Evolutionary conservation across 37 sponge, comb jelly and placozoan species (phyloP), one percentile per base, ranked within the genome.

Genomic region (Sycon ciliatum): DNA sequence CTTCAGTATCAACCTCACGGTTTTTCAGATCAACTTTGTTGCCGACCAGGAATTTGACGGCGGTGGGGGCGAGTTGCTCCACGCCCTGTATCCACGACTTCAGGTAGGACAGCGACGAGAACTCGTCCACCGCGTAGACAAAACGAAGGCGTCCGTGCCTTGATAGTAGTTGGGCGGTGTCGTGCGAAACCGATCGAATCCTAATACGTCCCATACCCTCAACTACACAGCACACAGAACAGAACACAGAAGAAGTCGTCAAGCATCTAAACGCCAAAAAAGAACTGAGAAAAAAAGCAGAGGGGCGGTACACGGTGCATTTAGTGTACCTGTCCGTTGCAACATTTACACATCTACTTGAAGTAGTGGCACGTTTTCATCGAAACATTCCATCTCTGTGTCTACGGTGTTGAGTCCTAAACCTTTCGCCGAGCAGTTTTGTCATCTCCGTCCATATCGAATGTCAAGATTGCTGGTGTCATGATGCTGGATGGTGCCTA

Each of bases 81-180:
- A 84, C 57, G 68, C 85, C 91, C 58, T 83, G 82, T 32, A 85
- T 73, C 91, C 91, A 90, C 67, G 85, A 86, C 1, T 83, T 56
- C 33, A 90, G 82, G 73, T 85, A 90, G 72, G 85, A 86, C 1
- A 90, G 84, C 0, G 91, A 81, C 1, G 81, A 28, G 38, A 0
- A 1, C 58, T 84, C 85, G 1, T 77, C 76, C 28, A 89, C 61
- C 42, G 77, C 72, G 76, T 78, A 89, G 69, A 84, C 35, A 84
- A 64, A 3, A 89, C 65, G 23, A 82, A 79, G 3, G 76, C 84
- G 60, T 84, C 76, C 22, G 89, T 74, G 23, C 81, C 75, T 18
- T 57, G 72, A 56, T 72, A 89, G 71, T 78, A 89, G 73, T 89
- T 89, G 18, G 75, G 54, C 1, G 89, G 84, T 62, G 84, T 68